Conservation (phyloP, 1,140 invertebrate genomes). For the Leptinotarsa lineolata region DNA sequence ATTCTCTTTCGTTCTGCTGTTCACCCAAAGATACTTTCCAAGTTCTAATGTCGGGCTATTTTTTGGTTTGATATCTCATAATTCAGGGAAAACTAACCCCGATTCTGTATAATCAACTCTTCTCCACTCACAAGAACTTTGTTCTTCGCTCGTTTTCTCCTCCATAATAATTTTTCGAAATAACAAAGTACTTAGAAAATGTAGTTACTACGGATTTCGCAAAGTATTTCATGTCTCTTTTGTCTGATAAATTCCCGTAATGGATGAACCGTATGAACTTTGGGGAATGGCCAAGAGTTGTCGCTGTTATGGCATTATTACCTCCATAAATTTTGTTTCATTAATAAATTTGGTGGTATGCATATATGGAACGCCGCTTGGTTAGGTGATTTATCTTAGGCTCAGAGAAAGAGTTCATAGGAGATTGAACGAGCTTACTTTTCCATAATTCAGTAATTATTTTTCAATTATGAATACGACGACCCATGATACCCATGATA, state of each 20-base stretch:
- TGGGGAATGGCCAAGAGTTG: neutral
- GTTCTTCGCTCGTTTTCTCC: no score
- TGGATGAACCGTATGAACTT: conserved; percentile 5
- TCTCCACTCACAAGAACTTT: no score
- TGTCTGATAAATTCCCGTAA: neutral
- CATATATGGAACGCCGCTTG: neutral
- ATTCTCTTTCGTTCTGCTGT: no score
- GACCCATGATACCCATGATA: no score
- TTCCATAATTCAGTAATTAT: no score
- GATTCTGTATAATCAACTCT: no score
- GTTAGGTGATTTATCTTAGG: neutral
- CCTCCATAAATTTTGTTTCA: neutral
- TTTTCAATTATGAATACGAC: no score
- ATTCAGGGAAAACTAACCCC: no score
- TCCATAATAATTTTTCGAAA: no score
- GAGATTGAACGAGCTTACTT: neutral
- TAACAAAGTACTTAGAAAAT: neutral
- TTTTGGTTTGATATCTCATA: no score
- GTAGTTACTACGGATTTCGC: neutral
- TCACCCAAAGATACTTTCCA: no score
- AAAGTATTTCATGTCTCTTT: neutral
- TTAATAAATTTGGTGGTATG: neutral
- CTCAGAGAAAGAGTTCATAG: neutral
- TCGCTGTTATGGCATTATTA: neutral
- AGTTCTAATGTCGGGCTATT: no score